Evolutionary conservation across 2,888 invertebrate genomes (phyloP).

Genomic region (Pyrocoelia pectoralis): DNA sequence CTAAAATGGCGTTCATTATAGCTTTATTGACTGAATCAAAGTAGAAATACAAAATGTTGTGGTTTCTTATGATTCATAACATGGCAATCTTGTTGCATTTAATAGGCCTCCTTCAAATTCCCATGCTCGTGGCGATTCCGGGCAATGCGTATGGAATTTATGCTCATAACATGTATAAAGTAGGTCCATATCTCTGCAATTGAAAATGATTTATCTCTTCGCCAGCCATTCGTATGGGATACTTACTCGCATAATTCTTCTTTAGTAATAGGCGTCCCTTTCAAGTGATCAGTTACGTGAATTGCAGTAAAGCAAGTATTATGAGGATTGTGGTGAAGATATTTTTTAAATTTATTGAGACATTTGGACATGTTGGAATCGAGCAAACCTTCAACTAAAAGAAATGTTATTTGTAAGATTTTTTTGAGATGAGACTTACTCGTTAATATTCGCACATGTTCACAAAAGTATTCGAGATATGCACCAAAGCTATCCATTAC

Average conservation of each 20-base stretch:
- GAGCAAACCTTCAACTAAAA: constrained; percentile 19
- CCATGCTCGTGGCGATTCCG: constrained; percentile 25
- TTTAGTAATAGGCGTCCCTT: constrained; percentile 11
- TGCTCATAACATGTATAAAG: constrained; percentile 22
- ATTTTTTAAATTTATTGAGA: constrained; percentile 19
- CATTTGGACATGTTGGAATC: constrained; percentile 23
- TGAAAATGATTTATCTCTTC: background rate
- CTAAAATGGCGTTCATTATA: too few relatives aligned
- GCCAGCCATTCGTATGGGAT: background rate
- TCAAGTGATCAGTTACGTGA: constrained; percentile 6
- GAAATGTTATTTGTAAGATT: too few relatives aligned
- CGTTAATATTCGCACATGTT: constrained; percentile 9
- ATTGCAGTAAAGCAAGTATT: constrained; percentile 8
- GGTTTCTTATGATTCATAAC: background rate
- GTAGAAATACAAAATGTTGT: too few relatives aligned
- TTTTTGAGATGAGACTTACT: constrained; percentile 3
- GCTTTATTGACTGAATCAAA: too few relatives aligned
- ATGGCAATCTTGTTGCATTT: constrained; percentile 11
- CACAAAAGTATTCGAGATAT: constrained; percentile 7
- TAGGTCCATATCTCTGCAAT: constrained; percentile 23
- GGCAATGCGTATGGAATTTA: constrained; percentile 18
- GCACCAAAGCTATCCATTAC: background rate
- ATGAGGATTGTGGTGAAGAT: constrained; percentile 14
- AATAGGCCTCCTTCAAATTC: constrained; percentile 23
- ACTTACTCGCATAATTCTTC: constrained; percentile 27